Conservation (phyloP, 2,113 vertebrate genomes). For the Thermophis baileyi region DNA sequence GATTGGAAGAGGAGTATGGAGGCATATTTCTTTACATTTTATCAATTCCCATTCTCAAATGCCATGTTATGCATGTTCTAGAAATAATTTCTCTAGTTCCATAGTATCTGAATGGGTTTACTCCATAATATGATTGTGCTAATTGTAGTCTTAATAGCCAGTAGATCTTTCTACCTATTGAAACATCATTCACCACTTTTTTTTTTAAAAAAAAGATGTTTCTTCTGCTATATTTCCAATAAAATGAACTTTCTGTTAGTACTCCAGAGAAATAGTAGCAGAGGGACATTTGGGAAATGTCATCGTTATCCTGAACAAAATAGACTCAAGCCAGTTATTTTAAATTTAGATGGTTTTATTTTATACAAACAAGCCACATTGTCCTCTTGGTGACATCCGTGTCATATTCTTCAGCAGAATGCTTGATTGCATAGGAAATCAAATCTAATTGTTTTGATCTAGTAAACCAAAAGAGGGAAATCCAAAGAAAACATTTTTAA, state of each 20-base stretch:
- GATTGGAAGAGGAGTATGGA: not conserved
- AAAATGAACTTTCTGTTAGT: not conserved
- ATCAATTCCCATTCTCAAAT: not conserved
- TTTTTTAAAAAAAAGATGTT: not conserved
- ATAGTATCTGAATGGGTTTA: not conserved
- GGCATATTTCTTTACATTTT: not conserved
- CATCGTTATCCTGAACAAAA: conserved; percentile 88
- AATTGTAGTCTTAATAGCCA: not conserved
- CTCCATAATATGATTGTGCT: not conserved
- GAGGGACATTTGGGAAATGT: conserved; percentile 32
- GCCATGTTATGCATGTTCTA: not conserved
- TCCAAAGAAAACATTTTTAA: not conserved
- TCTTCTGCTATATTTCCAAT: not conserved
- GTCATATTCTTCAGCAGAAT: conserved; percentile 84
- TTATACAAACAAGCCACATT: conserved; percentile 81
- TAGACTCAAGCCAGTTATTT: conserved; percentile 94
- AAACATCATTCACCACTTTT: not conserved
- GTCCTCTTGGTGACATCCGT: conserved; percentile 81
- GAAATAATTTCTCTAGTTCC: not conserved
- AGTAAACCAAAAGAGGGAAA: conserved; percentile 56
- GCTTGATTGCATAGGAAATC: conserved; percentile 84
- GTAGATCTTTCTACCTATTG: not conserved
- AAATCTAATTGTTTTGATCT: conserved; percentile 65
- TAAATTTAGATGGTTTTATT: conserved; percentile 83
- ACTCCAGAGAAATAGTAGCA: not conserved